Evolutionary conservation across 2,113 vertebrate species (phyloP).

Genomic region (Sinocyclocheilus anshuiensis): DNA sequence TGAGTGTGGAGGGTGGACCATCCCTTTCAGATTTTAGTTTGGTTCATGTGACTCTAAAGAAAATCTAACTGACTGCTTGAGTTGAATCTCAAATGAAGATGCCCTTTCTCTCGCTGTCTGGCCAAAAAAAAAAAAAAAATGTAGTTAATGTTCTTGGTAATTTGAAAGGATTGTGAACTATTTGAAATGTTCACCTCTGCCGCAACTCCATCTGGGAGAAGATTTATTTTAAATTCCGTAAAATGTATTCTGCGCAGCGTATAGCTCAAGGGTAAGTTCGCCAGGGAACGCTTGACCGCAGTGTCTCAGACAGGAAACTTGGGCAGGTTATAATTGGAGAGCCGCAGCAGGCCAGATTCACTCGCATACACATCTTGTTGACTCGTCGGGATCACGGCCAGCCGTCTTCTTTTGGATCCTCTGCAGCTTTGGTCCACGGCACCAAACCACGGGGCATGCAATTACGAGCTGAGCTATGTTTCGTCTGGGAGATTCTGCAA

Average conservation of each 20-base stretch:
- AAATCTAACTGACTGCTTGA: not conserved
- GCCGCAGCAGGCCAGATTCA: constrained; percentile 54
- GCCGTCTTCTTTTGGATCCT: constrained; percentile 39
- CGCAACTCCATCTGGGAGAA: not conserved
- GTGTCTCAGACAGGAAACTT: constrained; percentile 61
- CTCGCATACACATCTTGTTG: constrained; percentile 28
- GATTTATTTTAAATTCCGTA: constrained; percentile 20
- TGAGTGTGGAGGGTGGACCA: not conserved
- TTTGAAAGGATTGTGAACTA: not conserved
- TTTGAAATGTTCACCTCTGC: not conserved
- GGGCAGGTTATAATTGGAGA: constrained; percentile 63
- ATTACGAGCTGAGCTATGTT: constrained; percentile 68
- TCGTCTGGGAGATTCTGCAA: constrained; percentile 62
- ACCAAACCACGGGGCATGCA: constrained; percentile 64
- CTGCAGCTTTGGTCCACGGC: constrained; percentile 59
- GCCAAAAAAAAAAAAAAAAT: not conserved
- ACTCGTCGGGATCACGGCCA: constrained; percentile 60
- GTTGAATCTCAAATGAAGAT: not conserved
- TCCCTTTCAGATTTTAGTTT: not conserved
- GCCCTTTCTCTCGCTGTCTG: not conserved
- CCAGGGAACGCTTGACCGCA: constrained; percentile 55
- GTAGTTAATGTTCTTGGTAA: not conserved
- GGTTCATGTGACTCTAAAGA: not conserved
- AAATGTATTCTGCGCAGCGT: constrained; percentile 14
- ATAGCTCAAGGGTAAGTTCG: constrained; percentile 56